These are phyloP conservation scores for Nibea coibor DNA, from an alignment of 2,113 vertebrate genomes.

Conservation along the genomic window DNA sequence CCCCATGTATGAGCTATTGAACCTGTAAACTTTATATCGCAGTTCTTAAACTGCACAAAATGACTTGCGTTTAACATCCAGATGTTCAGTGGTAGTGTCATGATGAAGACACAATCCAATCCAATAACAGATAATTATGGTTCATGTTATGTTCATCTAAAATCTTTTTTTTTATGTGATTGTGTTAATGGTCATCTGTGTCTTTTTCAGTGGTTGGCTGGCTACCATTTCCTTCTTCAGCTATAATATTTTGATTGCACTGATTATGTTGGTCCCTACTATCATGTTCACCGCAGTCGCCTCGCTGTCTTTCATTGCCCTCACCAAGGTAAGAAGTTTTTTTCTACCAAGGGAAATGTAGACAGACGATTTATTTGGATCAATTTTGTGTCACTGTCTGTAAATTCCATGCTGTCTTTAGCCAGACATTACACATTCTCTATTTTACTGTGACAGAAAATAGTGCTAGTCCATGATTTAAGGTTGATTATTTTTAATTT, in stretches of 20 bases:
- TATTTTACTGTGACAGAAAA: background rate
- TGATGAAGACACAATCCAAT: conserved; percentile 12
- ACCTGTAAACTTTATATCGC: conserved; percentile 51
- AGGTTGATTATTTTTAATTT: background rate
- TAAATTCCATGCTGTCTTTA: background rate
- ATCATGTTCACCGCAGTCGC: conserved; percentile 95
- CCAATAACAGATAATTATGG: conserved; percentile 7
- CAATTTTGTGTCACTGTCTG: background rate
- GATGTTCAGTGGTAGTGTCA: conserved; percentile 42
- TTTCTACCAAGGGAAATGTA: background rate
- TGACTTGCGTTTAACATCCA: conserved; percentile 55
- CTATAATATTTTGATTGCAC: conserved; percentile 90
- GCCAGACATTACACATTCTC: background rate
- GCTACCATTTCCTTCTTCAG: conserved; percentile 95
- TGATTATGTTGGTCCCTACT: conserved; percentile 96
- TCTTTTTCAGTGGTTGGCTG: conserved; percentile 91
- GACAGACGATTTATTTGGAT: background rate
- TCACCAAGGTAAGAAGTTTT: conserved; percentile 89
- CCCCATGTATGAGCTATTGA: conserved; percentile 55
- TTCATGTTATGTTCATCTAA: conserved; percentile 22
- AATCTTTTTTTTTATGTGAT: background rate
- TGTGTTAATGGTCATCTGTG: conserved; percentile 10
- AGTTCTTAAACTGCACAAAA: conserved; percentile 46
- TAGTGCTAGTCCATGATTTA: conserved; percentile 1
- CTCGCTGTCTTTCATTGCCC: conserved; percentile 91